Base-by-base conservation (phyloP, 2,888 invertebrate genomes). In the Patella caerulea region DNA sequence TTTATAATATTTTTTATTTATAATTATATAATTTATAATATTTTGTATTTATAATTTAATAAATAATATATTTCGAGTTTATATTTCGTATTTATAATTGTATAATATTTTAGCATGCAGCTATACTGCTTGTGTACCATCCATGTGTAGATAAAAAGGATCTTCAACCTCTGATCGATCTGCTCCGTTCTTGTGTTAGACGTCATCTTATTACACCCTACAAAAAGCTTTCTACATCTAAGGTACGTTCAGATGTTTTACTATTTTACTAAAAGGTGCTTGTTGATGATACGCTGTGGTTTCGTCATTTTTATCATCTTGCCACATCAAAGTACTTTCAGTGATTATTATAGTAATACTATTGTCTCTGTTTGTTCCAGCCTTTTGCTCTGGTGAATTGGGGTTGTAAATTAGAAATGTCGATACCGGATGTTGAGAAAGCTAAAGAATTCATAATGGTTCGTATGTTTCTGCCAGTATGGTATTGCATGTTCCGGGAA, bases 131-230 rank as follows among this genome's bases (percentile, higher is more conserved):
- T 5, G 65, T 77, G 17, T 73, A 77, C 69, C 77, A 77, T 52
- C 72, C 72, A 17, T 77, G 77, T 73, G 77, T 69, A 14, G 73
- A 73, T 45, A 45, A 11, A 11, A 69, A 45, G 15, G 53, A 77
- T 14, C 69, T 69, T 17, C 53, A 72, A 19, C 11, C 14, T 17
- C 52, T 73, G n/a, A 52, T 53, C 14, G n/a, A 72, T 12, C 55
- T 77, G 15, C 11, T 77, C 15, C 52, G 24, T 14, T 34, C 15
- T 5, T 77, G 77, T 69, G 56, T 73, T 15, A 56, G 77, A 14
- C 71, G 72, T 45, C 77, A 77, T n/a, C 15, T 77, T 45, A 73
- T 77, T 53, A 77, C 77, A 52, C 77, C 77, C 17, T 77, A 72
- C 24, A 56, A 55, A 17, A 56, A 59, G 7, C 76, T 72, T 45